Conservation (phyloP, 2,888 invertebrate genomes). For the Bellardia bayeri region DNA sequence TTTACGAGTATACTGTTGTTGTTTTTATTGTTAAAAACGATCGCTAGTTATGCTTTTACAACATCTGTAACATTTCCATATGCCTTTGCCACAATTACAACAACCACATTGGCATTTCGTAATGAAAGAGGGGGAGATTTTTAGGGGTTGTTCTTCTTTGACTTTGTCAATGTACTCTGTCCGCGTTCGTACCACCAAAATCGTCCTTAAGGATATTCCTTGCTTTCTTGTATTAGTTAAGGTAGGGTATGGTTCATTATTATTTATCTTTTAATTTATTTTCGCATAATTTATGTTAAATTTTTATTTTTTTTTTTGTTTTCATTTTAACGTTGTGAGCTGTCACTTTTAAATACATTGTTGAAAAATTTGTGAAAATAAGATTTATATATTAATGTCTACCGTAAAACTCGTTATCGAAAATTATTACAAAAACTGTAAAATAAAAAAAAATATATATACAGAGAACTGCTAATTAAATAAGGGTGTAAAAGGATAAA, state of each 20-base stretch:
- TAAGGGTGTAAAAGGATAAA: conserved; percentile 25
- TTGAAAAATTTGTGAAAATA: conserved; percentile 68
- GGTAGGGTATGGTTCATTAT: conserved; percentile 72
- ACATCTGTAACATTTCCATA: conserved; percentile 68
- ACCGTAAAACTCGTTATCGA: conserved; percentile 57
- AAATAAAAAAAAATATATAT: conserved; percentile 27
- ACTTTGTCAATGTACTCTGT: conserved; percentile 34
- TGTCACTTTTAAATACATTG: conserved; percentile 65
- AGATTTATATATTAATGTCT: conserved; percentile 44
- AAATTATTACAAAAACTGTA: conserved; percentile 51
- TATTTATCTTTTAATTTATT: conserved; percentile 20
- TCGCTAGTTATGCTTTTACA: conserved; percentile 59
- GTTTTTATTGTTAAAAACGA: conserved; percentile 34
- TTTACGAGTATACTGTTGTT: conserved; percentile 7
- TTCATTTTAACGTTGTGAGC: conserved; percentile 15
- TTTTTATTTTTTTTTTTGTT: not conserved
- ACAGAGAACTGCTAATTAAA: not conserved
- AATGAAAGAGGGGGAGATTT: conserved; percentile 66
- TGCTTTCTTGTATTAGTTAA: conserved; percentile 55
- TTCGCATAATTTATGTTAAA: conserved; percentile 59
- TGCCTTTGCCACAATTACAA: conserved; percentile 41
- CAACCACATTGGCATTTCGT: conserved; percentile 14
- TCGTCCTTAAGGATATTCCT: conserved; percentile 21
- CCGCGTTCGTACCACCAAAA: not conserved
- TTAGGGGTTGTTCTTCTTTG: conserved; percentile 64